Evolutionary conservation across 2,888 invertebrate genomes (phyloP).

Genomic region (Dicyrtomina minuta): DNA sequence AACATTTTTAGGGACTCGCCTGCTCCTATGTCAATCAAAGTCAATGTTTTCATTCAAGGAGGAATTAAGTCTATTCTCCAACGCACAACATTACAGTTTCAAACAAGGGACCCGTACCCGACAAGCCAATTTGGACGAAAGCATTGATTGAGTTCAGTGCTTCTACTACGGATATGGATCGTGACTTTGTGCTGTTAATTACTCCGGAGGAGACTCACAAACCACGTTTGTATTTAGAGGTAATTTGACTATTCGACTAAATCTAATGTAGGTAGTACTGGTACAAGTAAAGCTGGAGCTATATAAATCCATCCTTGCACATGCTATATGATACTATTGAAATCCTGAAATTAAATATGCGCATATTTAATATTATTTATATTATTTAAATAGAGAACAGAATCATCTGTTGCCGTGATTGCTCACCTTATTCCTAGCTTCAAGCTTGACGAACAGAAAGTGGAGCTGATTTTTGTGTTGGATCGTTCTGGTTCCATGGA

Average conservation of each 20-base stretch:
- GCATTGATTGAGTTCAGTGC: conserved; percentile 37
- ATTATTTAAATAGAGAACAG: conserved; percentile 33
- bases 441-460: conserved; percentile 53
- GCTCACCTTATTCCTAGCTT: conserved; percentile 57
- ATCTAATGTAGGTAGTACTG: no score
- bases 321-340: no score
- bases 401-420: conserved; percentile 42
- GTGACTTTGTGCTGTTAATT: conserved; percentile 57
- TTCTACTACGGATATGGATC: conserved; percentile 47
- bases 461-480: conserved; percentile 56
- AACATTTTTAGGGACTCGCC: conserved; percentile 32
- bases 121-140: conserved; percentile 41
- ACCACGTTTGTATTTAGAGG: conserved; percentile 59
- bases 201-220: conserved; percentile 57
- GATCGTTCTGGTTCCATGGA: conserved; percentile 59
- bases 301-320: no score
- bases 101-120: conserved; percentile 34
- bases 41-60: conserved; percentile 45
- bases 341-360: no score
- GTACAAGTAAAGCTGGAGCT: no score
- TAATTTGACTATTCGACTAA: conserved; percentile 12
- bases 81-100: conserved; percentile 43
- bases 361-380: neutral
- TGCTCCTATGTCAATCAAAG: conserved; percentile 47
- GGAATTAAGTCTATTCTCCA: conserved; percentile 45